These are phyloP conservation scores for Pyrgilauda ruficollis DNA, from an alignment of 2,113 vertebrate genomes.

Conservation along the genomic window DNA sequence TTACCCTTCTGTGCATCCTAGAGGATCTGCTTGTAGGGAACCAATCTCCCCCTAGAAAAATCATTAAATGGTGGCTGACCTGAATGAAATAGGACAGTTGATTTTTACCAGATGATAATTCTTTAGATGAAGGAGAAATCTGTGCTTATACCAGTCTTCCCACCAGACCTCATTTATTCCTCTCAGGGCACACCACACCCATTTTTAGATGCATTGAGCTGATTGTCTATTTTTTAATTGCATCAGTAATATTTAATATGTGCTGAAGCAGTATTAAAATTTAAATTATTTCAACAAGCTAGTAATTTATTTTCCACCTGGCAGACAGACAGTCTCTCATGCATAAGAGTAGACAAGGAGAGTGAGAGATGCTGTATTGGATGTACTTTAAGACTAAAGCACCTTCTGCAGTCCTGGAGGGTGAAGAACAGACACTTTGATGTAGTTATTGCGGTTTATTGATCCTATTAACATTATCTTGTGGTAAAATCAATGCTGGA, in stretches of 20 bases:
- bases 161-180: neutral
- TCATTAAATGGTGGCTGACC: neutral
- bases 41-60: neutral
- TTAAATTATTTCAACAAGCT: constrained; percentile 42
- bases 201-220: constrained; percentile 18
- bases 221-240: constrained; percentile 62
- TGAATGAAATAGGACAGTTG: neutral
- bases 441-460: constrained; percentile 71
- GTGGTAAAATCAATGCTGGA: constrained; percentile 72
- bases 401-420: constrained; percentile 32
- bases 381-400: neutral
- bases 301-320: constrained; percentile 48
- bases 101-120: neutral
- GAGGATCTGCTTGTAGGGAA: neutral
- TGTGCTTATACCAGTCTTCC: neutral
- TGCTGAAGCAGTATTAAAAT: constrained; percentile 60
- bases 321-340: constrained; percentile 28
- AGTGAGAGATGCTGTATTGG: neutral
- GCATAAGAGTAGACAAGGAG: neutral
- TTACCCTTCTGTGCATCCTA: neutral
- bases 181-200: neutral
- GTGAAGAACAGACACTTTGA: constrained; percentile 64
- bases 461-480: constrained; percentile 81
- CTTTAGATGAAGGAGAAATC: neutral
- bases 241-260: constrained; percentile 68